Evolutionary conservation across 2,797 vertebrate species (phyloP), one percentile per base, ranked within the genome.

Genomic region (Ceryle rudis): DNA sequence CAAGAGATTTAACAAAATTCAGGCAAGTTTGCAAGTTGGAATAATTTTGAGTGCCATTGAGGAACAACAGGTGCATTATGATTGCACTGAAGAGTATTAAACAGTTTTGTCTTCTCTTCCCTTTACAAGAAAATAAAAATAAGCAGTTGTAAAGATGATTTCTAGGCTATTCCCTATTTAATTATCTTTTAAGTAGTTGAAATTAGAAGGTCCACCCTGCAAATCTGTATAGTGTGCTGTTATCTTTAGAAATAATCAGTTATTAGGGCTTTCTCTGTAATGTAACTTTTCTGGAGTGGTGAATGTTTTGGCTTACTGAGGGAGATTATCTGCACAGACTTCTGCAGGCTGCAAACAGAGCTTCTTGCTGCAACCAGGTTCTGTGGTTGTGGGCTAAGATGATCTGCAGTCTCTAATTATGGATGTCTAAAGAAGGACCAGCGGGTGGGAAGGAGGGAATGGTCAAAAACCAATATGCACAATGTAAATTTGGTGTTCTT

Each of bases 401-500:
- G 39, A 71, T 87, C 49, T 74, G 42, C 21, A 25, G 46, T 74
- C 69, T 95, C 42, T 95, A 86, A 87, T 94, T 75, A 88, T 41
- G 57, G 71, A 29, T 12, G 29, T 58, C 72, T 51, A 86, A 79
- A 90, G 69, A 90, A 72, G 70, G 7, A 91, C 46, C 35, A 51
- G 55, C 33, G 58, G 22, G 54, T 0, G 2, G 66, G 28, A 78
- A 72, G 46, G 39, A 73, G 60, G 39, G 44, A 85, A 35, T 52
- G 31, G 72, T 81, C 39, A 72, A 82, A 86, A 94, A 66, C 69
- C 51, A 73, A 26, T 57, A 41, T 25, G 14, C 65, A 60, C 35
- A 23, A 6, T 65, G 47, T 69, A 44, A 42, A 41, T 54, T 55
- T 64, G 44, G 4, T 5, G 1, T 71, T 39, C 79, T 86, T 79